Conservation (phyloP, 2,113 vertebrate species). For the Pangasianodon hypophthalmus region DNA sequence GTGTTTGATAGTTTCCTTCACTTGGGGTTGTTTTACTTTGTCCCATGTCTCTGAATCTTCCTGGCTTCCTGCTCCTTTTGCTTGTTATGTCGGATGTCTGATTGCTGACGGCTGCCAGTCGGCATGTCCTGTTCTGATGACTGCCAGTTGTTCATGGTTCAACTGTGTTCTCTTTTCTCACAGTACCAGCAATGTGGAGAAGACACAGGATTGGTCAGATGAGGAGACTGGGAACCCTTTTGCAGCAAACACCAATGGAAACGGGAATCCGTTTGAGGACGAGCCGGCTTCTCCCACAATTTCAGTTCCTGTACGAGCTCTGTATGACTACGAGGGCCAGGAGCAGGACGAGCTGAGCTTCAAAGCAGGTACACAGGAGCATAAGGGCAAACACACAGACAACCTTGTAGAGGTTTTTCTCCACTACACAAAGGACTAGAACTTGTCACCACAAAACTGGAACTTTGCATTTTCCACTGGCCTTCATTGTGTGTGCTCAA, state of each 20-base stretch:
- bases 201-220: conserved; percentile 89
- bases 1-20: conserved; percentile 25
- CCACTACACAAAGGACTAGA: not conserved
- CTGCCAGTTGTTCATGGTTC: not conserved
- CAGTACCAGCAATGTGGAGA: conserved; percentile 69
- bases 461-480: not conserved
- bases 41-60: conserved; percentile 39
- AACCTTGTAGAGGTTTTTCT: not conserved
- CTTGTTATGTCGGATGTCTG: conserved; percentile 49
- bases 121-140: not conserved
- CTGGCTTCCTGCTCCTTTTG: conserved; percentile 35
- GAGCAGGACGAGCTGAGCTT: conserved; percentile 97
- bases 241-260: conserved; percentile 81
- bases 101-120: not conserved
- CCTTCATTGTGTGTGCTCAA: not conserved
- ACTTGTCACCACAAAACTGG: not conserved
- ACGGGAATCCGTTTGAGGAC: conserved; percentile 94
- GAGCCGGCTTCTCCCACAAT: conserved; percentile 72
- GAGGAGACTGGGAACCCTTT: conserved; percentile 92
- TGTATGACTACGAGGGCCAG: conserved; percentile 96
- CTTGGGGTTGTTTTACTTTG: conserved; percentile 36
- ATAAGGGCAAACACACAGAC: not conserved
- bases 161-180: not conserved
- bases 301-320: conserved; percentile 86
- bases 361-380: conserved; percentile 80